phyloP scores from a whole-genome alignment of 2,888 invertebrate genomes.

The Aspidiotus destructor region DNA sequence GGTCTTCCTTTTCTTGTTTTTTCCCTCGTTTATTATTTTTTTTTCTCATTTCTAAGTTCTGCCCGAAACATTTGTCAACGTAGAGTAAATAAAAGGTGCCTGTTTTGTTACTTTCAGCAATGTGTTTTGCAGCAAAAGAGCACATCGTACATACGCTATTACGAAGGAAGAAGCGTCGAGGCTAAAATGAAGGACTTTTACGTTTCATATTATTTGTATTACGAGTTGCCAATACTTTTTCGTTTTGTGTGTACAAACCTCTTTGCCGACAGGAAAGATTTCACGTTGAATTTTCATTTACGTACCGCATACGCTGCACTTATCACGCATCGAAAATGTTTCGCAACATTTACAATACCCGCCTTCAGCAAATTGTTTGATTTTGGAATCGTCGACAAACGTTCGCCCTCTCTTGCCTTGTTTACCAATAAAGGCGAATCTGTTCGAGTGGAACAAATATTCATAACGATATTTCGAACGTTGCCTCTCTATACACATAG shows the following conservation, averaged over 20 bases:
- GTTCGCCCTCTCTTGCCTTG: conserved; percentile 5
- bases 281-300: background rate
- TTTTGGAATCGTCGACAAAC: conserved; percentile 7
- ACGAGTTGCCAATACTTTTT: conserved; percentile 5
- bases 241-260: conserved; percentile 6
- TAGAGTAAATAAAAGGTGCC: conserved; percentile 11
- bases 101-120: conserved; percentile 7
- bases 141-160: background rate
- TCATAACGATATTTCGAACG: conserved; percentile 17
- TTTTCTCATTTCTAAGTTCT: no score
- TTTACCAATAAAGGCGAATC: conserved; percentile 17
- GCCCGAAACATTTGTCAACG: conserved; percentile 8
- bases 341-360: conserved; percentile 10
- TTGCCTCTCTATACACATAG: background rate
- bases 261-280: conserved; percentile 1
- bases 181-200: conserved; percentile 4
- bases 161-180: background rate
- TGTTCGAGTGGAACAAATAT: conserved; percentile 27
- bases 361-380: conserved; percentile 23
- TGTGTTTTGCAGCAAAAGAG: background rate
- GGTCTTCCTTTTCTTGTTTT: background rate
- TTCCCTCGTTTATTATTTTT: background rate
- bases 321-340: background rate
- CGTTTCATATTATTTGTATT: background rate
- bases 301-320: background rate